Evolutionary conservation across 1,140 invertebrate genomes (phyloP).

Genomic region (Drosophila bipectinata): DNA sequence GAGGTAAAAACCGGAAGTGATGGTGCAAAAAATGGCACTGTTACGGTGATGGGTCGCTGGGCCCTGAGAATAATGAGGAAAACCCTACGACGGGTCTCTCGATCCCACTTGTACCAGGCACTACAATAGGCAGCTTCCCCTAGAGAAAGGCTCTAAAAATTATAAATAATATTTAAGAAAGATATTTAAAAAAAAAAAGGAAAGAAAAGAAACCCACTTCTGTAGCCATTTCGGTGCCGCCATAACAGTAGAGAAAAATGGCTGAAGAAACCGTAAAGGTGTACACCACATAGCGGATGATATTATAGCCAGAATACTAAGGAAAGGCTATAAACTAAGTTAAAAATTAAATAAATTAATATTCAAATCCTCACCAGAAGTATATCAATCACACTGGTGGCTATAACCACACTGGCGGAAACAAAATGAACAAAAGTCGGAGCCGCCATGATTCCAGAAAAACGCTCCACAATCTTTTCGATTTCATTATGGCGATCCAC

Average conservation of each 20-base stretch:
- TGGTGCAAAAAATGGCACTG: constrained; percentile 62
- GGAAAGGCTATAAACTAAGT: background rate
- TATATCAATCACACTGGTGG: constrained; percentile 68
- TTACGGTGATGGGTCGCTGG: constrained; percentile 52
- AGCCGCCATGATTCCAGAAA: constrained; percentile 55
- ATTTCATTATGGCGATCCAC: constrained; percentile 67
- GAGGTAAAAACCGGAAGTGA: constrained; percentile 53
- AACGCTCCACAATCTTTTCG: constrained; percentile 45
- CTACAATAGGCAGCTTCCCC: constrained; percentile 59
- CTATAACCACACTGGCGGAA: constrained; percentile 62
- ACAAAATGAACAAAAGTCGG: constrained; percentile 63
- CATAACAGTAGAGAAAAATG: constrained; percentile 60
- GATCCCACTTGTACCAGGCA: constrained; percentile 57
- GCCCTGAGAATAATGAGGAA: constrained; percentile 58
- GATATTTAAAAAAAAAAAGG: too few species aligned
- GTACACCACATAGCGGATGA: constrained; percentile 66
- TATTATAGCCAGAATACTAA: constrained; percentile 63
- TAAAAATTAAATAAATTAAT: too few species aligned
- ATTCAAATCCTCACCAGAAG: constrained; percentile 37
- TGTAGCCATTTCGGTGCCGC: constrained; percentile 55
- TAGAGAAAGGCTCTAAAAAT: constrained; percentile 46
- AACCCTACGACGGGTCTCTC: constrained; percentile 45
- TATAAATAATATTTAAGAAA: background rate
- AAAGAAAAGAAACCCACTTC: constrained; percentile 29
- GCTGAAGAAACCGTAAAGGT: constrained; percentile 43